phyloP scores from a whole-genome alignment of 2,888 invertebrate genomes.

The Leuctra nigra region DNA sequence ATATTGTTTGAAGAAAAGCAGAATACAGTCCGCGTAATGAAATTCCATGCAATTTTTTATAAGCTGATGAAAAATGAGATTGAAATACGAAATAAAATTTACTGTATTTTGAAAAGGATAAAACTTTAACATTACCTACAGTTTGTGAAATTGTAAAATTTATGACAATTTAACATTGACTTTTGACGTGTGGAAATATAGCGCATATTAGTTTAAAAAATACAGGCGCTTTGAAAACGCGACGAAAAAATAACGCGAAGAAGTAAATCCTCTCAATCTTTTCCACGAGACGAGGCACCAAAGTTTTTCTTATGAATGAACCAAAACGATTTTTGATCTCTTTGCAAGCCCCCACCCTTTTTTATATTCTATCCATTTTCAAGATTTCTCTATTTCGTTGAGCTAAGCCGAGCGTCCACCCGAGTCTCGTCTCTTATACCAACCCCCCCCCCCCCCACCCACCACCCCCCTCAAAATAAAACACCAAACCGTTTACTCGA shows the following conservation, averaged over 20 bases:
- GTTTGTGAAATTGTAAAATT: slow-evolving; percentile 17
- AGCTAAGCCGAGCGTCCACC: slow-evolving; percentile 35
- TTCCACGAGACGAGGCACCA: slow-evolving; percentile 9
- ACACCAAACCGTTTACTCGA: slow-evolving; percentile 1
- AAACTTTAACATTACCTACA: slow-evolving; percentile 17
- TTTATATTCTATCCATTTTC: slow-evolving; percentile 19
- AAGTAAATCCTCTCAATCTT: slow-evolving; percentile 16
- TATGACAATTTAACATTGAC: slow-evolving; percentile 14
- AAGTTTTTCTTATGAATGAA: slow-evolving; percentile 19
- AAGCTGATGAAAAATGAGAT: slow-evolving; percentile 1
- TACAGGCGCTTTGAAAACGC: slow-evolving; percentile 7
- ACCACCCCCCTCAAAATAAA: no score
- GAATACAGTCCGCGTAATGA: no score
- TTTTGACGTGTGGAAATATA: slow-evolving; percentile 11
- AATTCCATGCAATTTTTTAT: slow-evolving; percentile 6
- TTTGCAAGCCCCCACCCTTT: slow-evolving; percentile 15
- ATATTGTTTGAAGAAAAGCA: no score
- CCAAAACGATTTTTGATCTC: slow-evolving; percentile 25
- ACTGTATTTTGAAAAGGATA: slow-evolving; percentile 14
- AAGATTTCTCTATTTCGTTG: slow-evolving; percentile 24
- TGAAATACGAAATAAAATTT: slow-evolving; percentile 9
- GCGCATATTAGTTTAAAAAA: slow-evolving; percentile 17
- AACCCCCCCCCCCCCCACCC: neutral
- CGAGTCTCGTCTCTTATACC: neutral
- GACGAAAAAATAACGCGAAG: neutral